Evolutionary conservation across 2,888 invertebrate genomes (phyloP).

Genomic region (Tipula unca): DNA sequence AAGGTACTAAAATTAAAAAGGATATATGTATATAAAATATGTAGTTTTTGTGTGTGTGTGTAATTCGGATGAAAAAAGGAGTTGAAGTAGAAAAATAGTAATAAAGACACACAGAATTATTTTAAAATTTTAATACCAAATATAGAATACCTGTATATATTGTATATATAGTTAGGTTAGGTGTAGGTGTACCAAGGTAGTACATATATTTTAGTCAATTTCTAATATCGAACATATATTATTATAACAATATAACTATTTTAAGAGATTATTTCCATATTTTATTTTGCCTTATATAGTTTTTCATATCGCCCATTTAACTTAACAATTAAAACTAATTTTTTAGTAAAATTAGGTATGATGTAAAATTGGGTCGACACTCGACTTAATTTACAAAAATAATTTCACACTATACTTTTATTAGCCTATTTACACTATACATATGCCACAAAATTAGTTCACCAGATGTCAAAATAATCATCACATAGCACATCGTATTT

Average conservation of each 20-base stretch:
- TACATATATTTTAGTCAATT: background rate
- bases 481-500: background rate
- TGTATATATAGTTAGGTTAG: background rate
- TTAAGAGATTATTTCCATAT: background rate
- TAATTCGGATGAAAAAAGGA: background rate
- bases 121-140: conserved; percentile 2
- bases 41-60: background rate
- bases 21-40: background rate
- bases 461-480: background rate
- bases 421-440: background rate
- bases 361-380: background rate
- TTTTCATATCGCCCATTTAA: background rate
- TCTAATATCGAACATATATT: background rate
- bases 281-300: background rate
- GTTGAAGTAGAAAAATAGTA: conserved; percentile 14
- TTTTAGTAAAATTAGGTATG: background rate
- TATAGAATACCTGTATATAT: background rate
- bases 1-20: conserved; percentile 14
- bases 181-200: background rate
- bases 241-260: background rate
- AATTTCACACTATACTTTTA: background rate
- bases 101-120: background rate
- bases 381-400: background rate
- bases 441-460: background rate
- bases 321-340: background rate